Conservation (phyloP, 1,140 invertebrate species). For the Anoplolepis gracilipes region DNA sequence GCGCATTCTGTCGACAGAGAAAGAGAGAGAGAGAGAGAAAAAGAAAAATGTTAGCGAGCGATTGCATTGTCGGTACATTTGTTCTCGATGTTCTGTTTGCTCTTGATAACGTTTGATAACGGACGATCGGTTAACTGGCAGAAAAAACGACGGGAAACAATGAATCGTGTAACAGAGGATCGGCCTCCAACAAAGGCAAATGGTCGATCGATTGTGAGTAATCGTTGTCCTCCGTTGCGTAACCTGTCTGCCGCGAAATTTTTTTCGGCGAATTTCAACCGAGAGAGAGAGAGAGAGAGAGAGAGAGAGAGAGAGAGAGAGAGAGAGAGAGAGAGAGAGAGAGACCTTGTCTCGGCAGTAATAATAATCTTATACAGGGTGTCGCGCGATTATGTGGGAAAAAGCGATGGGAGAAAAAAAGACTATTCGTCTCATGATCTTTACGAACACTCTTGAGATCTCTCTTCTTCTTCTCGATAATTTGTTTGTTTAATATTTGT, state of each 20-base stretch:
- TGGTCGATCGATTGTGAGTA: conserved; percentile 45
- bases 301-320: no score
- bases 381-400: not conserved
- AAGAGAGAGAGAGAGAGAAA: not conserved
- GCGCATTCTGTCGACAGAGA: not conserved
- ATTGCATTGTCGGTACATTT: conserved; percentile 4
- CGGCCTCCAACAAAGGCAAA: not conserved
- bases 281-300: no score
- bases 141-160: conserved; percentile 44
- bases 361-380: conserved; percentile 20
- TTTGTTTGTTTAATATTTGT: not conserved
- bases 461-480: no score
- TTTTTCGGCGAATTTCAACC: conserved; percentile 52
- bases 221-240: conserved; percentile 57
- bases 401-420: not conserved
- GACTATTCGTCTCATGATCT: not conserved
- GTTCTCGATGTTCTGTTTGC: not conserved
- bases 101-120: conserved; percentile 34
- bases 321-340: no score
- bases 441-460: no score
- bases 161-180: conserved; percentile 40
- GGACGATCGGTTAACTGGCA: conserved; percentile 33
- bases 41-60: not conserved
- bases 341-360: conserved; percentile 30
- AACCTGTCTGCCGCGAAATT: conserved; percentile 63